Percentiles rank a stretch among this genome's conserved stretches.
Conservation (phyloP, 2,888 invertebrate genomes). For the Orthosia cruda region DNA sequence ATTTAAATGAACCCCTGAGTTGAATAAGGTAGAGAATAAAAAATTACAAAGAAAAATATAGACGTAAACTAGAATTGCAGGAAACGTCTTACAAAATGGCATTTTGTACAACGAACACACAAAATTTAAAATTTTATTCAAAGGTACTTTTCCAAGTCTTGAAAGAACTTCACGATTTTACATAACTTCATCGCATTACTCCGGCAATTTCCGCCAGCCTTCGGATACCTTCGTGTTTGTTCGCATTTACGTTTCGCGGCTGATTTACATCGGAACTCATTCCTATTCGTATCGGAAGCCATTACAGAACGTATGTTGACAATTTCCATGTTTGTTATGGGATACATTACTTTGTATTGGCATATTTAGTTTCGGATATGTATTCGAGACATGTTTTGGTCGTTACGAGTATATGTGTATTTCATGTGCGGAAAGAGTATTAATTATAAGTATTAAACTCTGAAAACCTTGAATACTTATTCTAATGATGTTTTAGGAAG, state of each 20-base stretch:
- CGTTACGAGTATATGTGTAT: background rate
- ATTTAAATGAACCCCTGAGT: no score
- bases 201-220: constrained; percentile 58
- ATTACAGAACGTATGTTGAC: constrained; percentile 56
- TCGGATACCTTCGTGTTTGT: constrained; percentile 43
- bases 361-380: constrained; percentile 22
- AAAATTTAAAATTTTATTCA: background rate
- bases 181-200: constrained; percentile 39
- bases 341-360: constrained; percentile 40
- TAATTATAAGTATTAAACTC: background rate
- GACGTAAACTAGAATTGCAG: background rate
- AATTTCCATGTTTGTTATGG: constrained; percentile 57
- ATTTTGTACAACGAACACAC: background rate
- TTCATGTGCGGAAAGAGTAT: background rate
- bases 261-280: constrained; percentile 60
- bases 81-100: background rate
- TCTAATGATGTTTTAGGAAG: no score
- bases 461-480: background rate
- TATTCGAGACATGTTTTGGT: constrained; percentile 23
- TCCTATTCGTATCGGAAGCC: constrained; percentile 43
- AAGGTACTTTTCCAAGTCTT: background rate
- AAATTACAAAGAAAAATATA: background rate
- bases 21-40: no score
- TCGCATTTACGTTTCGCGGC: constrained; percentile 54
- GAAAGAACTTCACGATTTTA: constrained; percentile 18